Base-by-base conservation (phyloP, 2,113 vertebrate genomes). In the Orycteropus afer region DNA sequence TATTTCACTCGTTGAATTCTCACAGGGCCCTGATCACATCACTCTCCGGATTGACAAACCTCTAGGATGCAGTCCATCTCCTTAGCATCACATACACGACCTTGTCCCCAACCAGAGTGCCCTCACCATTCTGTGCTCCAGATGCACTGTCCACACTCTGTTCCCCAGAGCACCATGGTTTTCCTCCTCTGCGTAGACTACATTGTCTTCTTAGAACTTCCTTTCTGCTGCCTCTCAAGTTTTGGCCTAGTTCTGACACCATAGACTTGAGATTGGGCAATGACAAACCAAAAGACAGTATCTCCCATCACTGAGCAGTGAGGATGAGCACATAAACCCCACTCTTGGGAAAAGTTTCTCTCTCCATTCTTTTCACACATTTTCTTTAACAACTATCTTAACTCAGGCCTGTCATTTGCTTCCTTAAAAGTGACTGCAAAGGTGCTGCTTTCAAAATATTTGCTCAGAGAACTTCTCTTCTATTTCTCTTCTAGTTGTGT, bases 221-320 rank as follows among this genome's bases (percentile, higher is more conserved):
- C 69, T 77, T 45, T 76, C 53, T 42, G 37, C 3, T 3, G 49
- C 13, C 81, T 12, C 71, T 18, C 25, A 5, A 61, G n/a, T 4
- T 47, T 1, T 77, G 12, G 4, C 27, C 9, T 49, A 27, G 49
- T 63, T 74, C 25, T 49, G 32, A 42, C 20, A 47, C 23, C 29
- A 18, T 51, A 59, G 32, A 49, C 51, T 74, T 61, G 69, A 83
- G 13, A 17, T 17, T 69, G 34, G 37, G 20, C 15, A 87, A 22
- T 0, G 37, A 40, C 9, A 15, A 25, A 49, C 8, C 42, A 12
- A 9, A 45, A 74, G 15, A n/a, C 1, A 12, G 7, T 14, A 47
- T 45, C 0, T 0, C n/a, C 55, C 27, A 5, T 37, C 9, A 25
- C 22, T 23, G 27, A 59, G 11, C 47, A 12, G 2, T 27, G 14